Percentiles rank a stretch among this genome's conserved stretches.
Evolutionary conservation across 2,113 vertebrate genomes (phyloP).

Genomic region (Paedocypris sp.): DNA sequence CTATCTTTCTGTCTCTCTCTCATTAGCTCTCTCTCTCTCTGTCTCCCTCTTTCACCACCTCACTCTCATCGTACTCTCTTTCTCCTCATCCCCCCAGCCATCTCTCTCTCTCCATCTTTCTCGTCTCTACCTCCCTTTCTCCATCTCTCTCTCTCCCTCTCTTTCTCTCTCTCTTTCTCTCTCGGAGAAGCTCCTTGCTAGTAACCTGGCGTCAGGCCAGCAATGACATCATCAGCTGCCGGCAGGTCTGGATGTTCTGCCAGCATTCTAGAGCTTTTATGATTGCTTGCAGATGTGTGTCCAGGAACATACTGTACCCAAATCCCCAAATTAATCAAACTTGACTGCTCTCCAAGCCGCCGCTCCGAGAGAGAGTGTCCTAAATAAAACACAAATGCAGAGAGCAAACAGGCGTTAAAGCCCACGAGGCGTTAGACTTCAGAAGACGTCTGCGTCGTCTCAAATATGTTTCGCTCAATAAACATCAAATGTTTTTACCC

Average conservation of each 20-base stretch:
- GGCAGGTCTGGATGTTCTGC: constrained; percentile 99
- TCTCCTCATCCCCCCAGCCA: no score
- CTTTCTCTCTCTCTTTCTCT: constrained; percentile 21
- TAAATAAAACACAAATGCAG: constrained; percentile 53
- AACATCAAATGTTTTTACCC: no score
- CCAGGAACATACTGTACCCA: constrained; percentile 99
- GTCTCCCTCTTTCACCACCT: no score
- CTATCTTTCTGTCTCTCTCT: no score
- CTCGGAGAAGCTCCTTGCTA: constrained; percentile 26
- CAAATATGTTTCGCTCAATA: no score
- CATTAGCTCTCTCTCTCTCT: no score
- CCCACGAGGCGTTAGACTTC: not conserved
- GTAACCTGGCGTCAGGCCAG: constrained; percentile 66
- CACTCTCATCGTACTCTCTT: no score
- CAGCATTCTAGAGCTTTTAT: constrained; percentile 99
- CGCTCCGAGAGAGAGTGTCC: constrained; percentile 65
- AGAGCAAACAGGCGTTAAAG: constrained; percentile 23
- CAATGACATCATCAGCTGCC: constrained; percentile 94
- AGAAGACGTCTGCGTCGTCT: constrained; percentile 31
- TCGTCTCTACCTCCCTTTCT: no score
- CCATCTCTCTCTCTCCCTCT: constrained; percentile 21
- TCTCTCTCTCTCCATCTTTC: no score
- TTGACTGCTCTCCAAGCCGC: constrained; percentile 90
- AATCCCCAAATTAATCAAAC: constrained; percentile 97
- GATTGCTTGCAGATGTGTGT: constrained; percentile 99